phyloP scores from a whole-genome alignment of 1,140 invertebrate species.

The Nephila pilipes region DNA sequence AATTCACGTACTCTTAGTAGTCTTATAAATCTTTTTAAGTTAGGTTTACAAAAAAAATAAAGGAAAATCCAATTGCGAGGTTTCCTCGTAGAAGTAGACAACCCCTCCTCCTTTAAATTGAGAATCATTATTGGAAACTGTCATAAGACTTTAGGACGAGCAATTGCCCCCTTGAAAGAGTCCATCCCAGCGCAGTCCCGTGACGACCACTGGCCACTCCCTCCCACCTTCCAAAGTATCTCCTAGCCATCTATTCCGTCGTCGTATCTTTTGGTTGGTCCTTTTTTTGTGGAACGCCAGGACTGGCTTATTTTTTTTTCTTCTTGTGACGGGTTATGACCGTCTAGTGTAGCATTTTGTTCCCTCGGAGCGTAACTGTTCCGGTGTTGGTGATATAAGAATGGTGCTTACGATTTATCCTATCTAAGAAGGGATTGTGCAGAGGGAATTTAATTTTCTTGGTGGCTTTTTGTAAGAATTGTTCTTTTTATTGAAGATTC shows the following conservation, averaged over 20 bases:
- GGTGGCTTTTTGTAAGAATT: not conserved
- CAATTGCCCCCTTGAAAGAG: not conserved
- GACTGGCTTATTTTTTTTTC: not conserved
- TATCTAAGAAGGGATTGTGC: not conserved
- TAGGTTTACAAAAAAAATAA: no score
- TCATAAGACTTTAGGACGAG: conserved; percentile 17
- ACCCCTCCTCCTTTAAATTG: not conserved
- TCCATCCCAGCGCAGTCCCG: not conserved
- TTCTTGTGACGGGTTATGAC: conserved; percentile 7
- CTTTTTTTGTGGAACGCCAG: not conserved
- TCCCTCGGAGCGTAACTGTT: not conserved
- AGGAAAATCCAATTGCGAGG: not conserved
- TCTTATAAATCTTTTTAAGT: no score
- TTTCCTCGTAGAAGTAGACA: not conserved
- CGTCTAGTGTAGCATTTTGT: not conserved
- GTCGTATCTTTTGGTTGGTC: not conserved
- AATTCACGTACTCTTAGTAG: no score
- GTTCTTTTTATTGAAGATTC: not conserved
- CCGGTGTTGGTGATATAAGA: not conserved
- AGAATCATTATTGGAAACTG: conserved; percentile 4
- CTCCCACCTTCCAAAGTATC: not conserved
- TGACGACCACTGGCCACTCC: conserved; percentile 4
- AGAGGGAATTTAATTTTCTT: not conserved
- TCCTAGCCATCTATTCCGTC: not conserved
- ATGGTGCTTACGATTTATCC: not conserved